Evolutionary conservation across 23 tunicate species (phyloP).

Genomic region (Trididemnum clinides): DNA sequence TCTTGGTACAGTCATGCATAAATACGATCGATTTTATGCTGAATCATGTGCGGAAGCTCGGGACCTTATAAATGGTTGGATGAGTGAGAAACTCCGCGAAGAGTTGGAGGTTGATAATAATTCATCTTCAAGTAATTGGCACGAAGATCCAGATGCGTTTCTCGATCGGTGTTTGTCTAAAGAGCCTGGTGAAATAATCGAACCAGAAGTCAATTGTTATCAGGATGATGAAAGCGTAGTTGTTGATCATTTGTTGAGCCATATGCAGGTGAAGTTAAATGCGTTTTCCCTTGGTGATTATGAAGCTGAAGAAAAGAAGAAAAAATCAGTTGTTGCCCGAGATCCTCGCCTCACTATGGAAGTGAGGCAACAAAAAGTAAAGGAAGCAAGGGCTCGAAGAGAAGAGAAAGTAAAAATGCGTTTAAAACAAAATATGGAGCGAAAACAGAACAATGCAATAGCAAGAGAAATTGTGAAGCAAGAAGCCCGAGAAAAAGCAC

Average conservation of each 20-base stretch:
- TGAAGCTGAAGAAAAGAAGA: constrained; percentile 13
- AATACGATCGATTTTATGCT: constrained; percentile 33
- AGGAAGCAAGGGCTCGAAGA: constrained; percentile 56
- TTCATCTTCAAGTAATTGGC: constrained; percentile 4
- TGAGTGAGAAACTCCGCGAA: constrained; percentile 53
- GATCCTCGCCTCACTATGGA: constrained; percentile 61
- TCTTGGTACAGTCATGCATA: constrained; percentile 9
- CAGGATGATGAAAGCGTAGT: constrained; percentile 29
- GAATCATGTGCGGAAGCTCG: constrained; percentile 55
- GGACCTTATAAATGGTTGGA: constrained; percentile 53
- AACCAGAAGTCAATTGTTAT: constrained; percentile 24
- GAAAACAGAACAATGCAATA: constrained; percentile 29
- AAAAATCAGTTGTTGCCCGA: background rate
- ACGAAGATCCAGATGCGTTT: constrained; percentile 50
- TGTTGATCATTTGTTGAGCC: constrained; percentile 26
- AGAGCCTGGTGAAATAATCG: background rate
- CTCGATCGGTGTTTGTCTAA: constrained; percentile 16
- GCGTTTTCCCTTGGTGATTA: background rate
- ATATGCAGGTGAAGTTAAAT: constrained; percentile 35
- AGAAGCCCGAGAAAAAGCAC: constrained; percentile 31
- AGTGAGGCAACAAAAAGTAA: constrained; percentile 57
- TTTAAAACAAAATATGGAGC: background rate
- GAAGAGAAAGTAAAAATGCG: constrained; percentile 38
- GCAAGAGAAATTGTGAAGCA: constrained; percentile 37
- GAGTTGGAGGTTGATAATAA: constrained; percentile 38